phyloP scores from a whole-genome alignment of 2,113 vertebrate species.

The Chlamydotis undulata region DNA sequence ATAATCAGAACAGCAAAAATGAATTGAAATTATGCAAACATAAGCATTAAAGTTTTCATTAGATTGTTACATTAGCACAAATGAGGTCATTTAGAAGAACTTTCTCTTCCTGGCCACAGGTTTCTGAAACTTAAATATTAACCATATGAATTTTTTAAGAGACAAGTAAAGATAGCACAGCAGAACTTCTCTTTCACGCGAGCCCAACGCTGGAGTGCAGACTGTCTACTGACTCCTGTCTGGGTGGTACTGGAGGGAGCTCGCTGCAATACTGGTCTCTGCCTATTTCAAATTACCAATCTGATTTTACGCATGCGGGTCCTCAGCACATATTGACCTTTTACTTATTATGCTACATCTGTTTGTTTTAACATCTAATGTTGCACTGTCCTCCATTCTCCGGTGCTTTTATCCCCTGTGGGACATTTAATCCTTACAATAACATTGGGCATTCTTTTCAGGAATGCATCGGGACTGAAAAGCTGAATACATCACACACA shows the following conservation, averaged over 20 bases:
- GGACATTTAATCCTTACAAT: constrained; percentile 30
- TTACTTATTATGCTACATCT: constrained; percentile 7
- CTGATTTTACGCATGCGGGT: neutral
- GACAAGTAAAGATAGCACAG: constrained; percentile 30
- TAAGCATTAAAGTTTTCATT: constrained; percentile 63
- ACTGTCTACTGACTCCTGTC: neutral
- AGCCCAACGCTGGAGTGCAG: neutral
- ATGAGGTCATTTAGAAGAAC: constrained; percentile 55
- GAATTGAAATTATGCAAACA: constrained; percentile 64
- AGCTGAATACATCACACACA: neutral
- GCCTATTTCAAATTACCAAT: neutral
- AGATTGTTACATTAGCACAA: constrained; percentile 61
- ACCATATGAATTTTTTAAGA: constrained; percentile 72
- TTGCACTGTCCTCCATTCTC: constrained; percentile 8
- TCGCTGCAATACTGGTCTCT: neutral
- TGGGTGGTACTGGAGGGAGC: neutral
- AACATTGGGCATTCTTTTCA: constrained; percentile 29
- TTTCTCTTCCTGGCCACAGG: constrained; percentile 49
- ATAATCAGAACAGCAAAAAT: constrained; percentile 55
- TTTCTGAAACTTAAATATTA: constrained; percentile 74
- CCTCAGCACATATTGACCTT: constrained; percentile 14
- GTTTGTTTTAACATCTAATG: constrained; percentile 26
- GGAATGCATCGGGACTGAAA: neutral
- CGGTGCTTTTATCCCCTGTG: neutral
- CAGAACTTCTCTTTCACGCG: neutral